phyloP scores from a whole-genome alignment of 2,797 vertebrate genomes.

The Pangasius krempfi region DNA sequence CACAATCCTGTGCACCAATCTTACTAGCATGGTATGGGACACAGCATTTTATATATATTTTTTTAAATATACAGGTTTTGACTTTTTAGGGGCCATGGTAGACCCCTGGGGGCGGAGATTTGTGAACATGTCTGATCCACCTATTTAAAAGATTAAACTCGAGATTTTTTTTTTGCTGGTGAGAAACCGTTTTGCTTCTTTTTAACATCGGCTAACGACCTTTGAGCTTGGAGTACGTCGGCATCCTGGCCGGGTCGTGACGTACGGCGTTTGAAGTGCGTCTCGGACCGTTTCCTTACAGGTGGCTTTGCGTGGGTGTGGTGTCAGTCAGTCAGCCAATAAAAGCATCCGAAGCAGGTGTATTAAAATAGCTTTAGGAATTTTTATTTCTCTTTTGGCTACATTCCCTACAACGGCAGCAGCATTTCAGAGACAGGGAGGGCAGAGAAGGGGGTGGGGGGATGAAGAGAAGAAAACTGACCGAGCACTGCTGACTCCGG shows the following conservation, averaged over 20 bases:
- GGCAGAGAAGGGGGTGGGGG: constrained; percentile 29
- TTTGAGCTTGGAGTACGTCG: no score
- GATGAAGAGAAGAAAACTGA: constrained; percentile 27
- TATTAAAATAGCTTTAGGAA: constrained; percentile 49
- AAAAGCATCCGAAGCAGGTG: constrained; percentile 10
- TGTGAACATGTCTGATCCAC: no score
- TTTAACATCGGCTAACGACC: no score
- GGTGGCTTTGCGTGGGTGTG: neutral
- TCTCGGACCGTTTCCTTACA: neutral
- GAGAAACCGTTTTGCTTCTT: neutral
- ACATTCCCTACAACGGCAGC: constrained; percentile 92
- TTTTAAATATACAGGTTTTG: no score
- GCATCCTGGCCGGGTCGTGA: no score
- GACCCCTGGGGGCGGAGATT: no score
- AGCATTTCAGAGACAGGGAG: constrained; percentile 85
- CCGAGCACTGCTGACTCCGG: constrained; percentile 41
- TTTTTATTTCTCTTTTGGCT: constrained; percentile 80
- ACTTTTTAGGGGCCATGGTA: no score
- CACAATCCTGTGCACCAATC: neutral
- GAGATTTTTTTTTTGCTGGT: neutral
- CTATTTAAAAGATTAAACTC: neutral
- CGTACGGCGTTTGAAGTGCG: no score
- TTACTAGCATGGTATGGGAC: neutral
- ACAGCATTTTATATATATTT: no score
- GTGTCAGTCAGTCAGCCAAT: neutral